phyloP scores from a whole-genome alignment of 2,888 invertebrate genomes.

The Agrilus mali region DNA sequence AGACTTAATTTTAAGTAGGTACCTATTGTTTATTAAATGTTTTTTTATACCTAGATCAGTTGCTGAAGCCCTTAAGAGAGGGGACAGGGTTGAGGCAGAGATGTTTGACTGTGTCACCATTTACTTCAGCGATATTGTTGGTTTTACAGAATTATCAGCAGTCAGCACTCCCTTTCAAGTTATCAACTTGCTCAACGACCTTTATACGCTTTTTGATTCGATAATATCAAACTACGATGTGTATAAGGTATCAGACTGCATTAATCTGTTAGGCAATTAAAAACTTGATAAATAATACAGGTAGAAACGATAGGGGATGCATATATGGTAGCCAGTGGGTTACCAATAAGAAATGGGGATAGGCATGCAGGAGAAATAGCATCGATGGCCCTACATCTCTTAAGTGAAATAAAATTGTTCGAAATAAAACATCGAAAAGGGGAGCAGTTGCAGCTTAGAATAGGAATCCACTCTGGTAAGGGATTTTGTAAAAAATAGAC shows the following conservation, averaged over 20 bases:
- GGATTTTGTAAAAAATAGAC: neutral
- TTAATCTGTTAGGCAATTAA: neutral
- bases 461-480: conserved; percentile 55
- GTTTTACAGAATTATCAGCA: conserved; percentile 69
- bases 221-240: conserved; percentile 80
- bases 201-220: conserved; percentile 80
- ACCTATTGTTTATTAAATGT: neutral
- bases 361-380: conserved; percentile 70
- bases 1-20: conserved; percentile 1
- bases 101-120: conserved; percentile 72
- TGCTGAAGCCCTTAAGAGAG: conserved; percentile 65
- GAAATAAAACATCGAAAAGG: conserved; percentile 54
- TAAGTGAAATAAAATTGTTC: conserved; percentile 57
- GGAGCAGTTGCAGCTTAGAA: conserved; percentile 55
- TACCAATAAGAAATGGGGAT: conserved; percentile 60
- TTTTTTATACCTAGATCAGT: conserved; percentile 46
- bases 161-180: conserved; percentile 72
- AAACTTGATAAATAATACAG: conserved; percentile 22
- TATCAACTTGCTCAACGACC: conserved; percentile 73
- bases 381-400: conserved; percentile 60
- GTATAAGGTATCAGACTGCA: conserved; percentile 50
- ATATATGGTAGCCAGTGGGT: conserved; percentile 70
- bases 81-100: conserved; percentile 68
- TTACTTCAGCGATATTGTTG: conserved; percentile 76
- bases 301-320: conserved; percentile 78